Base-by-base conservation (phyloP, 2,888 invertebrate species). In the Catocala nupta region DNA sequence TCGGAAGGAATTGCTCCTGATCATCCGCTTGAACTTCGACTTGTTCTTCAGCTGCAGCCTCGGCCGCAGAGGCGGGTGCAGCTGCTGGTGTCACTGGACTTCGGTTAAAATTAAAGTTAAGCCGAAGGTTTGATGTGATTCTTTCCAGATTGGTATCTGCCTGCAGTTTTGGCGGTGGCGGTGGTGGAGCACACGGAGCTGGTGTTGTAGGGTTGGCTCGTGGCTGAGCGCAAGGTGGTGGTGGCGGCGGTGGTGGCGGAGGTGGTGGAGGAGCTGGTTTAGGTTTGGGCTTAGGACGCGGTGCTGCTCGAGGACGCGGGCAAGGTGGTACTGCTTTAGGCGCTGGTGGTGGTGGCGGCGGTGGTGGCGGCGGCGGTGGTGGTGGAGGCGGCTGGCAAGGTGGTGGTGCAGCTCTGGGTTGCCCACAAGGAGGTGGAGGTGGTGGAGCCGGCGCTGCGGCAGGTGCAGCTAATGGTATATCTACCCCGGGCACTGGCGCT, bases 91-190 rank as follows among this genome's bases (percentile, higher is more conserved):
- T 76, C 7, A 81, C 84, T 0, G 88, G 90, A 42, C 79, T 85
- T 59, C 93, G 81, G 66, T 91, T 90, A 68, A 92, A 92, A 69
- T 94, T 90, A 63, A 94, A 93, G 68, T 89, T 87, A 0, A 94
- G 74, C 12, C 88, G 85, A 71, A 94, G 90, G 70, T 93, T 93
- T 0, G 93, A 92, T 7, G 89, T 82, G 43, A 93, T 87, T 8
- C 86, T 86, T 55, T 92, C 91, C 10, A 91, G 80, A 64, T 86
- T 88, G 43, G 13, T 49, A 64, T 90, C 87, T 16, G 85, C 83
- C 63, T 86, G 82, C 10, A 80, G 73, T 48, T 84, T 81, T 9
- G 88, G 79, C 0, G 85, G 83, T 1, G 88, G 83, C 3, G 82
- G 78, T 3, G 88, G 85, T 2, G 85, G 82, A 5, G 86, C 85